phyloP scores from a whole-genome alignment of 2,888 invertebrate genomes.

The Archips crataeganus region DNA sequence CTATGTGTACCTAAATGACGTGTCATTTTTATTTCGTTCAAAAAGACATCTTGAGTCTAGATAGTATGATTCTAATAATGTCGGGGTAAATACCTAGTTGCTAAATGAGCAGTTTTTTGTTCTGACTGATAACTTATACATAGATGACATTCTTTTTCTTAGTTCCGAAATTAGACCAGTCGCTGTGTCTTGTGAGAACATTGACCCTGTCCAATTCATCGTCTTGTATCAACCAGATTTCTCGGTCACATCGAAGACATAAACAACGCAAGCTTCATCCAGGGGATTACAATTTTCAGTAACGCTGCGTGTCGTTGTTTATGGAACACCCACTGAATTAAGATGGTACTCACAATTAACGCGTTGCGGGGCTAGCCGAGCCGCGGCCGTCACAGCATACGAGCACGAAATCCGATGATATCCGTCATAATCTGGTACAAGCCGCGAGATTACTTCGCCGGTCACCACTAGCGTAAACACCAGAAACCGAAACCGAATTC shows the following conservation, averaged over 20 bases:
- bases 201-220: not conserved
- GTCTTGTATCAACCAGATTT: not conserved
- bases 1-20: not conserved
- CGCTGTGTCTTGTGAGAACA: not conserved
- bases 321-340: constrained; percentile 33
- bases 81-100: not conserved
- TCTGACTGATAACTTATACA: not conserved
- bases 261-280: not conserved
- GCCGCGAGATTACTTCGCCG: constrained; percentile 80
- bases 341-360: constrained; percentile 65
- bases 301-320: constrained; percentile 22
- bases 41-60: not conserved
- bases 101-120: not conserved
- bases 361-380: constrained; percentile 48
- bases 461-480: constrained; percentile 85
- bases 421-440: constrained; percentile 83
- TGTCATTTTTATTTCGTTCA: not conserved
- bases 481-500: constrained; percentile 77
- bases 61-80: too few species aligned
- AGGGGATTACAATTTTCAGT: not conserved
- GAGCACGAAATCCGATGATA: constrained; percentile 78
- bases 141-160: not conserved
- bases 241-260: not conserved
- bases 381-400: constrained; percentile 70
- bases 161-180: not conserved